phyloP scores from a whole-genome alignment of 2,888 invertebrate genomes.

The Tetropium fuscum region DNA sequence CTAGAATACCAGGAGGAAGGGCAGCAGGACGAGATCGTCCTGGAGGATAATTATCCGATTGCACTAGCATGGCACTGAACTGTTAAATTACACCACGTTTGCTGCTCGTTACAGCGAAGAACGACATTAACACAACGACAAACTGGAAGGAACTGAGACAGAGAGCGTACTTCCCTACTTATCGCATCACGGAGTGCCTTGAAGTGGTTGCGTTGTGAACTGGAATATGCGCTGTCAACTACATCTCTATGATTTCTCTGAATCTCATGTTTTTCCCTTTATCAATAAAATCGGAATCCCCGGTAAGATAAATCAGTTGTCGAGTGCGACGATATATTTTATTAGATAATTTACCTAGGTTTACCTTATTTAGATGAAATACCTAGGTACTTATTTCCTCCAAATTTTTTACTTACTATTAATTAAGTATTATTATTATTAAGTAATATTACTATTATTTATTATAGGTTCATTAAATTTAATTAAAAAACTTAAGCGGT shows the following conservation, averaged over 20 bases:
- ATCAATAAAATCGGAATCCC: no score
- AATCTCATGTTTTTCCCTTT: no score
- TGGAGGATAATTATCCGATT: constrained; percentile 49
- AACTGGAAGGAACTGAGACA: constrained; percentile 26
- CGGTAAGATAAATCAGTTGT: no score
- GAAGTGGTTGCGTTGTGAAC: constrained; percentile 33
- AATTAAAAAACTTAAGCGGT: no score
- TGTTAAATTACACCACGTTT: constrained; percentile 17
- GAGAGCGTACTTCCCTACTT: constrained; percentile 33
- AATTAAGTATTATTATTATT: no score
- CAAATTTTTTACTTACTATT: no score
- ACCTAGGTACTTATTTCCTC: no score
- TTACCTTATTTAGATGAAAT: no score
- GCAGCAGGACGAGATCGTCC: constrained; percentile 28
- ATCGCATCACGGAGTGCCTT: constrained; percentile 34
- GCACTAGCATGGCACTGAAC: constrained; percentile 54
- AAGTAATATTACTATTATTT: no score
- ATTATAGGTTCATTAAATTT: no score
- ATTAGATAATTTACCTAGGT: no score
- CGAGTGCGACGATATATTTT: no score
- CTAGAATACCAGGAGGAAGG: constrained; percentile 67
- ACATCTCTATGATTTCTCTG: not conserved
- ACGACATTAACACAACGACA: constrained; percentile 13
- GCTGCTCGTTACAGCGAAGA: not conserved
- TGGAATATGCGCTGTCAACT: constrained; percentile 25